These are phyloP conservation scores for Leuciscus idus DNA, from an alignment of 2,113 vertebrate genomes.

Conservation along the genomic window DNA sequence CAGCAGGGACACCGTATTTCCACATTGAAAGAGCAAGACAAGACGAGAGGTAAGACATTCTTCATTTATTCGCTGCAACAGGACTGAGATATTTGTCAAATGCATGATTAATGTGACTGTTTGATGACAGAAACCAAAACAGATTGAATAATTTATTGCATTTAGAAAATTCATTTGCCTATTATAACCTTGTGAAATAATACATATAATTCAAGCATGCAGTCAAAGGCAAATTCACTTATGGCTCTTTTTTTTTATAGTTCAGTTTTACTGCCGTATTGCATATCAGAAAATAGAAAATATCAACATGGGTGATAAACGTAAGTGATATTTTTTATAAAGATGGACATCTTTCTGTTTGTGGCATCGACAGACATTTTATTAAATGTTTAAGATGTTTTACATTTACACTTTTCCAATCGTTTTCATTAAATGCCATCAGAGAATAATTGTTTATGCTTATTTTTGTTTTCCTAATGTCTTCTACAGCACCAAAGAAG, in stretches of 20 bases:
- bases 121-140: background rate
- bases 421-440: background rate
- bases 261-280: background rate
- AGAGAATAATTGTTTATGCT: background rate
- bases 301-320: background rate
- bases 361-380: background rate
- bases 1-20: background rate
- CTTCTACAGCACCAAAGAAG: background rate
- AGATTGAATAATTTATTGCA: background rate
- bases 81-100: background rate
- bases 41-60: constrained; percentile 25
- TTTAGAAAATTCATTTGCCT: background rate
- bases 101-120: background rate
- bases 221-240: background rate
- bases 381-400: background rate
- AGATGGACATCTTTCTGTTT: background rate
- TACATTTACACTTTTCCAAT: background rate
- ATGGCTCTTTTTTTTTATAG: background rate
- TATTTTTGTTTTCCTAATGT: background rate
- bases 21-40: background rate
- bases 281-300: background rate
- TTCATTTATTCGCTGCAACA: background rate
- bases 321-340: background rate
- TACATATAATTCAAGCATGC: background rate
- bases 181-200: background rate